A percentile compares a stretch with the other conserved stretches of the same genome.
phyloP scores from a whole-genome alignment of 30 jellyfish, hydroid and myxozoan genomes.

The Aurelia aurita complex sp. Pacific region DNA sequence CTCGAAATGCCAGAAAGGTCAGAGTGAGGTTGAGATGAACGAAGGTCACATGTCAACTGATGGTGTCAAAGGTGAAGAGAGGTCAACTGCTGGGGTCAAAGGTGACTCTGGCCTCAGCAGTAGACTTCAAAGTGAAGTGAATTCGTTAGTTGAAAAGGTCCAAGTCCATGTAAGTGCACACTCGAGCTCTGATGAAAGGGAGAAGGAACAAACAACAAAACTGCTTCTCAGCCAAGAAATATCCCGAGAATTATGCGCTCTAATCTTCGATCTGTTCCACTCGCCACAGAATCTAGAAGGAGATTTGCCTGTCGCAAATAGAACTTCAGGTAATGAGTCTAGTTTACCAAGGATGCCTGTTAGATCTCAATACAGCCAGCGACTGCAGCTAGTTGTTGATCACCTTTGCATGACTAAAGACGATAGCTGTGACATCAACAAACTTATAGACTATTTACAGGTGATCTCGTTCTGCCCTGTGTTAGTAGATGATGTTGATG shows the following conservation, averaged over 20 bases:
- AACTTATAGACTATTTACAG: slow-evolving; percentile 59
- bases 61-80: not conserved
- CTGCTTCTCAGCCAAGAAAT: not conserved
- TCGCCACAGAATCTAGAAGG: slow-evolving; percentile 58
- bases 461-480: slow-evolving; percentile 87
- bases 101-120: not conserved
- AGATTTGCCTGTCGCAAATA: slow-evolving; percentile 4
- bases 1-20: not conserved
- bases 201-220: not conserved
- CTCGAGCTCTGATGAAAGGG: not conserved
- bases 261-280: slow-evolving; percentile 77
- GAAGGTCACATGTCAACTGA: not conserved
- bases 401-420: slow-evolving; percentile 21
- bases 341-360: slow-evolving; percentile 69
- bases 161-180: not conserved
- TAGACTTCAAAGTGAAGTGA: not conserved
- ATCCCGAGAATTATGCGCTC: slow-evolving; percentile 20
- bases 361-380: slow-evolving; percentile 71
- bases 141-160: slow-evolving; percentile 4
- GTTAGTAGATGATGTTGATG: slow-evolving; percentile 40
- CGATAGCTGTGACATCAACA: slow-evolving; percentile 24
- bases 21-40: not conserved
- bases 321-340: not conserved
- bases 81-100: not conserved
- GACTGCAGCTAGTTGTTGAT: slow-evolving; percentile 68